phyloP scores from a whole-genome alignment of 2,113 vertebrate species.

The Hypanus sabinus region DNA sequence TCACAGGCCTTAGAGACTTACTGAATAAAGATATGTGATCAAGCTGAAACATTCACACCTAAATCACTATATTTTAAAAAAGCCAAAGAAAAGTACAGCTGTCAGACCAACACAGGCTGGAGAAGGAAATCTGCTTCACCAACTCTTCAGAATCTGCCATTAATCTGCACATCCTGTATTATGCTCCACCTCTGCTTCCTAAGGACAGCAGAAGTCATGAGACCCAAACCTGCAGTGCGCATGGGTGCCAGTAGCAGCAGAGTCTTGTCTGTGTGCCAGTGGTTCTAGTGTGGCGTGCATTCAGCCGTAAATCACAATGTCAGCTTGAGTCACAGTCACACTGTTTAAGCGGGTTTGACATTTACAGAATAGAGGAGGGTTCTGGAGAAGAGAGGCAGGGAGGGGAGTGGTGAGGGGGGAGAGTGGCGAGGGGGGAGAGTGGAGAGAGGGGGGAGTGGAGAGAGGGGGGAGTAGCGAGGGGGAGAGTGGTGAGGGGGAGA shows the following conservation, averaged over 20 bases:
- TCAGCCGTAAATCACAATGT: slow-evolving; percentile 38
- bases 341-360: slow-evolving; percentile 32
- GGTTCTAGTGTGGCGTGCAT: slow-evolving; percentile 21
- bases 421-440: too few species aligned
- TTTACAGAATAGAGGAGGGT: not conserved
- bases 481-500: too few species aligned
- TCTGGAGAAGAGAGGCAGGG: not conserved
- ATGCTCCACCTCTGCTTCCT: slow-evolving; percentile 37
- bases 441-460: too few species aligned
- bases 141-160: slow-evolving; percentile 38
- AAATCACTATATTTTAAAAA: slow-evolving; percentile 20
- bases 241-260: slow-evolving; percentile 36
- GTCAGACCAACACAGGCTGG: slow-evolving; percentile 4
- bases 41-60: slow-evolving; percentile 19
- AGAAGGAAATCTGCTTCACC: slow-evolving; percentile 36
- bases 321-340: slow-evolving; percentile 35
- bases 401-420: not conserved
- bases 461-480: too few species aligned
- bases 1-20: slow-evolving; percentile 27
- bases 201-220: slow-evolving; percentile 37
- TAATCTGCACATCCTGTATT: slow-evolving; percentile 37
- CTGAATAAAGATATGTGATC: slow-evolving; percentile 29
- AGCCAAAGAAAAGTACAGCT: slow-evolving; percentile 19
- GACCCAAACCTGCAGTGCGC: slow-evolving; percentile 36
- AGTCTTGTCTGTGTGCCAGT: slow-evolving; percentile 32